Evolutionary conservation across 2,888 invertebrate genomes (phyloP).

Genomic region (Anaspis maculata): DNA sequence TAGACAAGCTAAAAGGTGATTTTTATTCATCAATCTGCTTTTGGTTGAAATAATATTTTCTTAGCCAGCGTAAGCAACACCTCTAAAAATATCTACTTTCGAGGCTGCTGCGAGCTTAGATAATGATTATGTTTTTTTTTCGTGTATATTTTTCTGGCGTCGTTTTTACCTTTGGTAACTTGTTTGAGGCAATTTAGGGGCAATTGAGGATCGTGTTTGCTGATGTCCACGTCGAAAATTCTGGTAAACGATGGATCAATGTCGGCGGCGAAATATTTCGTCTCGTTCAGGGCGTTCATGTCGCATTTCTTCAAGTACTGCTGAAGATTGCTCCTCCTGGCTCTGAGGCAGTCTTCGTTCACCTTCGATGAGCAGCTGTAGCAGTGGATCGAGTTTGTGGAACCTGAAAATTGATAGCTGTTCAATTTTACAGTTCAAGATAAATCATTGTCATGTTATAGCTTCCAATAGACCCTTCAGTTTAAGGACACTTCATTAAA

Average conservation of each 20-base stretch:
- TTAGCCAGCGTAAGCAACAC: too few species aligned
- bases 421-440: conserved; percentile 1
- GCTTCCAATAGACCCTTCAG: too few species aligned
- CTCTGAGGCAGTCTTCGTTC: conserved; percentile 29
- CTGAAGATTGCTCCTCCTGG: conserved; percentile 24
- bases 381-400: conserved; percentile 24
- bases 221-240: conserved; percentile 29
- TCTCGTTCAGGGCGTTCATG: conserved; percentile 23
- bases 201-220: conserved; percentile 20
- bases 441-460: not conserved
- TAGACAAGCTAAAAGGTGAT: too few species aligned
- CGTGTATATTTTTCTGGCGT: conserved; percentile 7
- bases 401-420: not conserved
- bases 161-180: conserved; percentile 31
- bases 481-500: too few species aligned
- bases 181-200: conserved; percentile 33
- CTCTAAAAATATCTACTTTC: too few species aligned
- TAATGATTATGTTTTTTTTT: conserved; percentile 6
- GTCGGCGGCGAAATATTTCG: conserved; percentile 23
- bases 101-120: too few species aligned
- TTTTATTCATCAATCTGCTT: too few species aligned
- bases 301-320: conserved; percentile 25
- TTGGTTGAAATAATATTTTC: too few species aligned
- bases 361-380: conserved; percentile 32
- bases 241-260: conserved; percentile 24